Percentiles rank a stretch among this genome's conserved stretches.
Evolutionary conservation across 2,888 invertebrate species (phyloP).

Genomic region (Microplitis manilae): DNA sequence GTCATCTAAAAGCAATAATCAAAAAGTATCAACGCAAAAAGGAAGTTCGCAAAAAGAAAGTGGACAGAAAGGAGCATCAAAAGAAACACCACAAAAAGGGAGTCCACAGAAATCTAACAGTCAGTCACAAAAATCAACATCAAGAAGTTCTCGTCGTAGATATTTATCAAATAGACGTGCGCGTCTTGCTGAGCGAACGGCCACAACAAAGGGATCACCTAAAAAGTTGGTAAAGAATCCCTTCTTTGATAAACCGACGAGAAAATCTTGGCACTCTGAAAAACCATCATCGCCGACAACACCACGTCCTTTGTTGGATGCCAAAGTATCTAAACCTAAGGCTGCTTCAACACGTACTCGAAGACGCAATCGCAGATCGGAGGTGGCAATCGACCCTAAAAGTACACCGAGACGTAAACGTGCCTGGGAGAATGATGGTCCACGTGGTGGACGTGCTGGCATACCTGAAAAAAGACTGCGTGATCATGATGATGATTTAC

Average conservation of each 20-base stretch:
- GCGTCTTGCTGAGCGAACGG: background rate
- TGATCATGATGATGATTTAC: constrained; percentile 57
- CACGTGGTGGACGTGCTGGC: constrained; percentile 52
- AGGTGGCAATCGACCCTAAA: background rate
- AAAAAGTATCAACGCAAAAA: constrained; percentile 2
- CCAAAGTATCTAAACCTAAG: background rate
- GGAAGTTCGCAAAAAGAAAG: constrained; percentile 24
- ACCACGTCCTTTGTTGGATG: background rate
- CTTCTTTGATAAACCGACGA: constrained; percentile 17
- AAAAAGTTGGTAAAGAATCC: constrained; percentile 40
- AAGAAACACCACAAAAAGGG: constrained; percentile 1
- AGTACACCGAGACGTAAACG: constrained; percentile 48
- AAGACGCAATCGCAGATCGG: background rate
- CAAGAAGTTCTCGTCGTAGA: background rate
- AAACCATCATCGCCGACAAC: background rate
- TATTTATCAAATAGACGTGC: background rate
- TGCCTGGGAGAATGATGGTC: constrained; percentile 44
- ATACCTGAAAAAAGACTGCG: constrained; percentile 57
- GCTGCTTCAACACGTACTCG: background rate
- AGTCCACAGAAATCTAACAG: background rate
- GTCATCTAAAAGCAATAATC: background rate
- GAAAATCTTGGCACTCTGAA: background rate
- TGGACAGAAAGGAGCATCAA: constrained; percentile 17
- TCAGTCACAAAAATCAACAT: background rate
- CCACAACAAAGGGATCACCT: background rate